Percentiles rank a stretch among this genome's conserved stretches.
These are phyloP conservation scores for Saccopteryx bilineata DNA, from an alignment of 2,113 vertebrate species.

Conservation along the genomic window DNA sequence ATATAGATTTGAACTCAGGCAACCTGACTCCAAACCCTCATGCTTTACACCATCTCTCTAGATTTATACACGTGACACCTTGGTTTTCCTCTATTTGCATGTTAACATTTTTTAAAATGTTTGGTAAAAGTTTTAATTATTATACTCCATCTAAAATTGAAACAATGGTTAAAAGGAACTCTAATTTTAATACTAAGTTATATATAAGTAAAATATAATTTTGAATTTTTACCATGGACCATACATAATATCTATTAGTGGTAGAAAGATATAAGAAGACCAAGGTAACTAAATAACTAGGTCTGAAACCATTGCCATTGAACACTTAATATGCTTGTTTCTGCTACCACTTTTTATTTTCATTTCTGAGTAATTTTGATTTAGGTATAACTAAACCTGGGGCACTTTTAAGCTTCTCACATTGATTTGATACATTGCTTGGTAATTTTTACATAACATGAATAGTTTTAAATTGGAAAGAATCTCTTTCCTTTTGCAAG, in stretches of 20 bases:
- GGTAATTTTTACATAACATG: conserved; percentile 15
- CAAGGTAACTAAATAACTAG: neutral
- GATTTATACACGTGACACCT: neutral
- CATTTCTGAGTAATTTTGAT: conserved; percentile 3
- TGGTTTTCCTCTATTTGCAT: neutral
- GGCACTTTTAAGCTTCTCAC: neutral
- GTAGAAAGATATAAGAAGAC: neutral
- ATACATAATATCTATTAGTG: neutral
- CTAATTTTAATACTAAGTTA: conserved; percentile 21
- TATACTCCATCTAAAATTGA: neutral
- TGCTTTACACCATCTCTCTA: neutral
- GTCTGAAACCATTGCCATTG: neutral
- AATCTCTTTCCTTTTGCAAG: neutral
- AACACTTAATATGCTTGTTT: neutral
- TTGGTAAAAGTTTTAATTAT: neutral
- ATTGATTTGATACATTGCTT: neutral
- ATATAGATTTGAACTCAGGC: neutral
- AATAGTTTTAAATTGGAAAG: conserved; percentile 18
- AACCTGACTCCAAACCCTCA: neutral
- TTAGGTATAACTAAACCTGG: neutral
- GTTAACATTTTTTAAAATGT: conserved; percentile 27
- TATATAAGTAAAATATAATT: conserved; percentile 23
- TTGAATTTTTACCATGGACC: neutral
- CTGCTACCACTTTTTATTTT: neutral
- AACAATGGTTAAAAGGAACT: neutral